phyloP scores from a whole-genome alignment of 2,797 vertebrate species.

The Chelidonichthys spinosus region DNA sequence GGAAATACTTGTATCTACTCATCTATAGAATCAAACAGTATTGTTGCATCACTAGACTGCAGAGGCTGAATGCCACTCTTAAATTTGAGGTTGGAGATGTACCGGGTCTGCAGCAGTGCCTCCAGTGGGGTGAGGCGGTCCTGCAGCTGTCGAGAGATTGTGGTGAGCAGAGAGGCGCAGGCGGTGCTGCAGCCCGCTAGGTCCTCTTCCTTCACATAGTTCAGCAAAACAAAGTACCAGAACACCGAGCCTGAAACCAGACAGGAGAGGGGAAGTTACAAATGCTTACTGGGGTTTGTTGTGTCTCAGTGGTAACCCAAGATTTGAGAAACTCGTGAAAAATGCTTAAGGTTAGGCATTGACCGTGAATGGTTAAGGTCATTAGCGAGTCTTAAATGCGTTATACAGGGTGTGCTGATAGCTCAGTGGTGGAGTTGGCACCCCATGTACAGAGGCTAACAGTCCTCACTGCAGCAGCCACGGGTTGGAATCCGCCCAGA shows the following conservation, averaged over 20 bases:
- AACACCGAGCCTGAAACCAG: conserved; percentile 91
- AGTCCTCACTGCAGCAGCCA: no score
- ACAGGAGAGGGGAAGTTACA: background rate
- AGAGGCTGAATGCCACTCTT: background rate
- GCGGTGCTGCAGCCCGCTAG: conserved; percentile 94
- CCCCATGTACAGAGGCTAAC: no score
- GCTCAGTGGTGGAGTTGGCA: no score
- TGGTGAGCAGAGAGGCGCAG: conserved; percentile 94
- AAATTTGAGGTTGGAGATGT: background rate
- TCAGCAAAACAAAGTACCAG: conserved; percentile 98
- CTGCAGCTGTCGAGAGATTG: conserved; percentile 94
- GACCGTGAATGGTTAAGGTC: no score
- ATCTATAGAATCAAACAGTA: background rate
- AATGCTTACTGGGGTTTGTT: fast-evolving
- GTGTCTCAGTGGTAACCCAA: background rate
- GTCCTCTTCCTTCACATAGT: conserved; percentile 99
- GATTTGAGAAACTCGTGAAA: background rate
- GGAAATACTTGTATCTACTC: background rate
- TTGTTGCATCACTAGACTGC: background rate
- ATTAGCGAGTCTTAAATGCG: no score
- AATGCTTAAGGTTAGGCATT: background rate
- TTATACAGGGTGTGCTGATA: no score
- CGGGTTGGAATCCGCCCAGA: no score
- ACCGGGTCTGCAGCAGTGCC: conserved; percentile 97
- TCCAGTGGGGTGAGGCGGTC: conserved; percentile 97